These are phyloP conservation scores for Zaprionus kolodkinae DNA, from an alignment of 1,140 invertebrate genomes.

Conservation along the genomic window DNA sequence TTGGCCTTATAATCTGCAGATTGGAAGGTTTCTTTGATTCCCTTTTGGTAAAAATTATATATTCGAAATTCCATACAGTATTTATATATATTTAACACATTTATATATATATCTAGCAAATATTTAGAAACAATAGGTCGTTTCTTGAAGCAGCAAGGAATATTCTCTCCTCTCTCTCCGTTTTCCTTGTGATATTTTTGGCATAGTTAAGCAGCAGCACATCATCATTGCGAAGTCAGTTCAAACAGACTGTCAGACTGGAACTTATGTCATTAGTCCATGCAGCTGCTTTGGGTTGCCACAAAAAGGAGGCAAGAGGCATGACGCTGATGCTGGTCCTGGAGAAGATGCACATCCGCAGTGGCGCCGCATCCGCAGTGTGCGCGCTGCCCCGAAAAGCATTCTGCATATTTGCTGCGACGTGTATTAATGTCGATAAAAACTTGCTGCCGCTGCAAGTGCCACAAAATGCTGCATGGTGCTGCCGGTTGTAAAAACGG, in stretches of 20 bases:
- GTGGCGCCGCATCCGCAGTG: constrained; percentile 22
- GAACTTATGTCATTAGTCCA: constrained; percentile 43
- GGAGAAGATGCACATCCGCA: constrained; percentile 1
- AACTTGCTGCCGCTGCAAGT: constrained; percentile 53
- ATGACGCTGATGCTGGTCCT: background rate
- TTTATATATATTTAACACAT: too few species aligned
- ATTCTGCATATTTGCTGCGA: constrained; percentile 58
- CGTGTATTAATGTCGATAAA: constrained; percentile 68
- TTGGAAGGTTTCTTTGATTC: too few species aligned
- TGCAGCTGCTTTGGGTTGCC: constrained; percentile 25
- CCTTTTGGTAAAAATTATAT: too few species aligned
- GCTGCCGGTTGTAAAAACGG: constrained; percentile 58
- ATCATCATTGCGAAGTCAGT: constrained; percentile 10
- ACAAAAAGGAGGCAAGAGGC: constrained; percentile 17
- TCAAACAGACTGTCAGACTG: constrained; percentile 24
- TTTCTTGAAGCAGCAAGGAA: too few species aligned
- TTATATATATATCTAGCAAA: too few species aligned
- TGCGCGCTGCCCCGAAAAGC: constrained; percentile 38
- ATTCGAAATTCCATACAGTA: too few species aligned
- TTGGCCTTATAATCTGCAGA: too few species aligned
- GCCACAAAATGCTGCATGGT: constrained; percentile 18
- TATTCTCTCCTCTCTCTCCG: background rate
- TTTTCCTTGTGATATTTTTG: constrained; percentile 8
- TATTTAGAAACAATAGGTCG: too few species aligned
- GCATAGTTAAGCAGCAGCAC: background rate